A percentile compares a stretch with the other conserved stretches of the same genome.
These are phyloP conservation scores for Entosphenus tridentatus DNA, from an alignment of 2,113 vertebrate genomes.

Conservation along the genomic window DNA sequence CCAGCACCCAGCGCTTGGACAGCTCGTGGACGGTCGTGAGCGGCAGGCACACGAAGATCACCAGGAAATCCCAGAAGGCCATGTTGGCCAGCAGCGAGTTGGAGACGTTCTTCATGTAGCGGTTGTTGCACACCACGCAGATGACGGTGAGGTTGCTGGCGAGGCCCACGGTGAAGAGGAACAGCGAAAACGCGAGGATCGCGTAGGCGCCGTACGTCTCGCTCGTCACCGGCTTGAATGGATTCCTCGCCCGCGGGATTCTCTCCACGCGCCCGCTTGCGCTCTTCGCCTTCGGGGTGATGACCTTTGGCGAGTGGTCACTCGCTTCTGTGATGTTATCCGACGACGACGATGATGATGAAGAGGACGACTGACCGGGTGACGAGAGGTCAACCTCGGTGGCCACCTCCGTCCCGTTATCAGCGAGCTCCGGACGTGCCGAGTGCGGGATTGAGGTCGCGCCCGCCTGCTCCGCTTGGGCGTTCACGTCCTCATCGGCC, in stretches of 20 bases:
- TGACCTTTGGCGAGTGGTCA: too few species aligned
- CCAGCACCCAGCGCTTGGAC: conserved; percentile 74
- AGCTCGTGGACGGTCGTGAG: conserved; percentile 74
- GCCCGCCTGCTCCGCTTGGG: too few species aligned
- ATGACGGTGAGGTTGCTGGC: conserved; percentile 75
- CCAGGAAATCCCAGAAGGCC: conserved; percentile 82
- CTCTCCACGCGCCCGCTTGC: too few species aligned
- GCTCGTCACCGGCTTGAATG: conserved; percentile 58
- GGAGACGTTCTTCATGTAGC: conserved; percentile 92
- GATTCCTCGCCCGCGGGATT: conserved; percentile 30
- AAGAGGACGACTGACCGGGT: too few species aligned
- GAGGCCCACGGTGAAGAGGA: conserved; percentile 65
- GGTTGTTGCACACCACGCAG: conserved; percentile 93
- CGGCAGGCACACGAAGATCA: conserved; percentile 80
- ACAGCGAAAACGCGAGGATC: conserved; percentile 35
- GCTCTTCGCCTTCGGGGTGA: too few species aligned
- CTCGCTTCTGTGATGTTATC: too few species aligned
- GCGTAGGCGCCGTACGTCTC: conserved; percentile 58
- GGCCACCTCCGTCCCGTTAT: too few species aligned
- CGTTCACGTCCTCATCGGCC: too few species aligned
- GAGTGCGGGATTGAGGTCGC: too few species aligned
- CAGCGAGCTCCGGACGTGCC: too few species aligned
- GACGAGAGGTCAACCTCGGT: too few species aligned
- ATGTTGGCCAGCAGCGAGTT: conserved; percentile 83
- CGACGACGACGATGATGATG: too few species aligned